A percentile compares a stretch with the other conserved stretches of the same genome.
Evolutionary conservation across 2,113 vertebrate species (phyloP).

Genomic region (Sylvilagus bachmani): DNA sequence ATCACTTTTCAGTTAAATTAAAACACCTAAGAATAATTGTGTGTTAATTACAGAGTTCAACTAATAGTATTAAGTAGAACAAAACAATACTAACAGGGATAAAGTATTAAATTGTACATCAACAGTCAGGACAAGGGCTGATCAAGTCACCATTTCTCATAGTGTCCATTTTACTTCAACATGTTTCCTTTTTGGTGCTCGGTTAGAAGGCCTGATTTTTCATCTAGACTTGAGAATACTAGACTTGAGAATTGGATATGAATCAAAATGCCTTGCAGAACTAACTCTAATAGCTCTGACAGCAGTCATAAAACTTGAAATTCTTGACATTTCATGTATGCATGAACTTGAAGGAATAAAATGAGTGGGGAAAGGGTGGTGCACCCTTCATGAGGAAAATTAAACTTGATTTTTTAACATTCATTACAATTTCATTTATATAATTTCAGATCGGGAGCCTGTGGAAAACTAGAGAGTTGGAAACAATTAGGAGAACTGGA

Average conservation of each 20-base stretch:
- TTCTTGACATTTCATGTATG: constrained; percentile 39
- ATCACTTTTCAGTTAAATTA: too few relatives aligned
- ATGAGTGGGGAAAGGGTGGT: not conserved
- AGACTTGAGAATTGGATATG: not conserved
- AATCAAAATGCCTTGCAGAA: not conserved
- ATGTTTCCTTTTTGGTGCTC: too few relatives aligned
- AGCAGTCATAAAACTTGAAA: constrained; percentile 14
- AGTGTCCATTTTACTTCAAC: too few relatives aligned
- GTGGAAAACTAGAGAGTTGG: not conserved
- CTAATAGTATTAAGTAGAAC: too few relatives aligned
- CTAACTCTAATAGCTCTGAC: constrained; percentile 11
- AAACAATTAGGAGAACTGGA: not conserved
- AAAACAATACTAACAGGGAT: too few relatives aligned
- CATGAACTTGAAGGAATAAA: not conserved
- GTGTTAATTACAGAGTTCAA: too few relatives aligned
- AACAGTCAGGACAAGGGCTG: too few relatives aligned
- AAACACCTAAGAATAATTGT: too few relatives aligned
- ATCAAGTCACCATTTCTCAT: too few relatives aligned
- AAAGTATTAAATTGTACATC: too few relatives aligned
- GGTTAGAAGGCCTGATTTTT: not conserved
- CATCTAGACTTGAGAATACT: not conserved
- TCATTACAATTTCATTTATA: constrained; percentile 45
- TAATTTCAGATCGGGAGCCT: not conserved
- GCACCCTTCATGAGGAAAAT: constrained; percentile 12
- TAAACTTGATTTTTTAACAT: not conserved